Evolutionary conservation across 2,888 invertebrate species (phyloP), one percentile per base, ranked within the genome.

Genomic region (Dolichomitus sp.): DNA sequence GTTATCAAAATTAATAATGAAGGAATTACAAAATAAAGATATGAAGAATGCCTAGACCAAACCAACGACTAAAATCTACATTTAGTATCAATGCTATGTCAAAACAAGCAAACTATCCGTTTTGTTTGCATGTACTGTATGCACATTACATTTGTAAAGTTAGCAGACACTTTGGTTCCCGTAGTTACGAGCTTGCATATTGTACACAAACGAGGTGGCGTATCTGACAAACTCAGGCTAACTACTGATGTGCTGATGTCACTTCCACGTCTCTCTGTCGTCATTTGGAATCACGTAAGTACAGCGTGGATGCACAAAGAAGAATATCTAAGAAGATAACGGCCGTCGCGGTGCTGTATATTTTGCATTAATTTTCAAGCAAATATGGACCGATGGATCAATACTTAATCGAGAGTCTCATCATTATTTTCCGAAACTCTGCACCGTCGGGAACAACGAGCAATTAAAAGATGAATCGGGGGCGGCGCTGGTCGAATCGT

Each of bases 361-460:
- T 72, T 68, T 40, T 0, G 17, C 61, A 69, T 69, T 27, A 30
- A 37, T 61, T 69, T 37, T 17, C 2, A n/a, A 50, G 42, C 14
- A 42, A 12, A 37, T 23, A 42, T 50, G 27, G 37, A 57, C 12
- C 14, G 48, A 61, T 33, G 17, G 69, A 86, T 84, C 85, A 75
- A 85, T 85, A 85, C 79, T 84, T 80, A 83, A 80, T 84, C 86
- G 65, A 59, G 40, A 72, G 65, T 77, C 83, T 85, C 78, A 84
- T 87, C 84, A 84, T 88, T 86, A 86, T 88, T 85, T 77, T 80
- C 69, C 78, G 83, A 88, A 87, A 87, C 87, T 86, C 83, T 75
- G 84, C 54, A 65, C 48, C 74, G 48, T 54, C 69, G 77, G 72
- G 81, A 80, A 72, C 85, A 81, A 80, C 83, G 76, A 88, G 86